A percentile compares a stretch with the other conserved stretches of the same genome.
Conservation (phyloP, 2,113 vertebrate species). For the Campylorhamphus procurvoides region DNA sequence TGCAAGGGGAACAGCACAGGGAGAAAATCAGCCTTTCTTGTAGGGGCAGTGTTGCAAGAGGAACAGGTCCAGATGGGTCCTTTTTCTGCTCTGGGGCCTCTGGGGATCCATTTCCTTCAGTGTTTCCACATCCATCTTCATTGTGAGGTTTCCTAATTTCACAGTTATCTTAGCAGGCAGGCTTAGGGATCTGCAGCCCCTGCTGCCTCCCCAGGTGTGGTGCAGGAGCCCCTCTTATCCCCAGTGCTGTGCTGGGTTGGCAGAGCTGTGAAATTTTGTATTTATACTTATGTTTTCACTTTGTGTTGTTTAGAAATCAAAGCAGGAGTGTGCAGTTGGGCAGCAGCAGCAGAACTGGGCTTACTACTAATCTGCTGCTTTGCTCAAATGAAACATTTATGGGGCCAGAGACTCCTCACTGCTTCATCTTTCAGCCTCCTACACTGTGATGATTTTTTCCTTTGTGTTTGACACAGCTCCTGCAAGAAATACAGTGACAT, state of each 20-base stretch:
- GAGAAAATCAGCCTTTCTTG: background rate
- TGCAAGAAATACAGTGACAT: background rate
- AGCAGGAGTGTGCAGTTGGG: background rate
- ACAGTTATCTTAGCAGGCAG: background rate
- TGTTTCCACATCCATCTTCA: background rate
- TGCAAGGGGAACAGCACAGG: background rate
- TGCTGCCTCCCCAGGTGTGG: background rate
- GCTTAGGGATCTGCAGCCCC: background rate
- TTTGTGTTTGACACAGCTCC: background rate
- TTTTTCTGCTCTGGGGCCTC: background rate
- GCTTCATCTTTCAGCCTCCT: background rate
- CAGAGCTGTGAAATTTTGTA: background rate
- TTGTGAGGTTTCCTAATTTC: background rate
- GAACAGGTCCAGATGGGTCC: background rate
- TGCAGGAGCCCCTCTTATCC: background rate
- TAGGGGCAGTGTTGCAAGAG: background rate
- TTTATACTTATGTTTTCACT: background rate
- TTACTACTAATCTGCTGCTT: background rate
- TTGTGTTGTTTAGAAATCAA: background rate
- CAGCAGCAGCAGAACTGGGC: background rate
- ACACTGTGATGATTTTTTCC: background rate
- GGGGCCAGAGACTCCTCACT: background rate
- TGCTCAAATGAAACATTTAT: constrained; percentile 19
- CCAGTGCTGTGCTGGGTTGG: background rate
- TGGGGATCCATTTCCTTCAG: background rate